These are phyloP conservation scores for Cheilosia impressa DNA, from an alignment of 2,888 invertebrate genomes.

Conservation along the genomic window DNA sequence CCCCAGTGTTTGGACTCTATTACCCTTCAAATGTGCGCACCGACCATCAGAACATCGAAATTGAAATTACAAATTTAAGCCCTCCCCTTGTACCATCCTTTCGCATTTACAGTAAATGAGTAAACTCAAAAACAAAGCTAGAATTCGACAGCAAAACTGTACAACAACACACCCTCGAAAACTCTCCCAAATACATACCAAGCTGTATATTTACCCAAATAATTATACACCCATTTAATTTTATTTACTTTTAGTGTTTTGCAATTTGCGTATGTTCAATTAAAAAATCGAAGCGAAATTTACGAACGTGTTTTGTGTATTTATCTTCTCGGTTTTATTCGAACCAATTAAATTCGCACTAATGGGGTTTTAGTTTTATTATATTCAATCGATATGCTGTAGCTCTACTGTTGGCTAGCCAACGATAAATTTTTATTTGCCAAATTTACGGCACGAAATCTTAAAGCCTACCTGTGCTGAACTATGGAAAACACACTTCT, in stretches of 20 bases:
- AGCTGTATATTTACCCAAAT: slow-evolving; percentile 20
- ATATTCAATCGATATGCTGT: slow-evolving; percentile 13
- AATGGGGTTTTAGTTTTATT: slow-evolving; percentile 16
- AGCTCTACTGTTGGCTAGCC: slow-evolving; percentile 1
- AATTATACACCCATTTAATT: slow-evolving; percentile 19
- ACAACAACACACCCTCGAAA: neutral
- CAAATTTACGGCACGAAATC: slow-evolving; percentile 45
- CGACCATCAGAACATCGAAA: too few relatives aligned
- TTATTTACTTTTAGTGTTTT: slow-evolving; percentile 32
- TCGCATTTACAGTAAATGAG: too few relatives aligned
- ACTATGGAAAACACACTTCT: neutral
- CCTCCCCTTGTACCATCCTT: neutral
- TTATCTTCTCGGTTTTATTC: slow-evolving; percentile 35
- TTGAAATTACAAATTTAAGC: slow-evolving; percentile 5
- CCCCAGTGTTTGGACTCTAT: too few relatives aligned
- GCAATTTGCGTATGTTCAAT: slow-evolving; percentile 5
- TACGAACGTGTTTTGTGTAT: slow-evolving; percentile 28
- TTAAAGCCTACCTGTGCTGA: slow-evolving; percentile 34
- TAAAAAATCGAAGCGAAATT: slow-evolving; percentile 30
- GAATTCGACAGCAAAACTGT: too few relatives aligned
- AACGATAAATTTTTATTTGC: neutral
- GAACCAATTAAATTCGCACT: slow-evolving; percentile 33
- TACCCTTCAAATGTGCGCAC: too few relatives aligned
- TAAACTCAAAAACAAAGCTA: too few relatives aligned
- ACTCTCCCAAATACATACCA: neutral